Percentiles rank a stretch among this genome's conserved stretches.
These are phyloP conservation scores for Taphrorychus bicolor DNA, from an alignment of 2,888 invertebrate genomes.

Conservation along the genomic window DNA sequence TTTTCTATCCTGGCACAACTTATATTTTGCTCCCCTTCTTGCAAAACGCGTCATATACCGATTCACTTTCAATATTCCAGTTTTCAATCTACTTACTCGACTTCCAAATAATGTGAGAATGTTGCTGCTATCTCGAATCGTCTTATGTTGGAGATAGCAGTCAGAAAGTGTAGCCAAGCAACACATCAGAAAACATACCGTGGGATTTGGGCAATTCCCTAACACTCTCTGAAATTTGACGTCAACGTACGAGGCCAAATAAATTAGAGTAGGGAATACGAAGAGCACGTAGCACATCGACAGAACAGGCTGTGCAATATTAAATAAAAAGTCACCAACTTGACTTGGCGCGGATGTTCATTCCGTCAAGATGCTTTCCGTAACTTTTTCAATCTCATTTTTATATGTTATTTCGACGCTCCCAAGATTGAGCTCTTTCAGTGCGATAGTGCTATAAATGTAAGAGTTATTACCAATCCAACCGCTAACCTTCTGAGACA, in stretches of 20 bases:
- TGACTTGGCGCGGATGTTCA: conserved; percentile 12
- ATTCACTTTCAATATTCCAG: not conserved
- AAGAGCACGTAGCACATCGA: conserved; percentile 31
- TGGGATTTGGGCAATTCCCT: conserved; percentile 57
- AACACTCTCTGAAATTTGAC: conserved; percentile 46
- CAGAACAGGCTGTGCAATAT: conserved; percentile 32
- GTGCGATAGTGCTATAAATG: not conserved
- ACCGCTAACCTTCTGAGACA: too few species aligned
- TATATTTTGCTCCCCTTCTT: too few species aligned
- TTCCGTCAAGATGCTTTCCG: conserved; percentile 21
- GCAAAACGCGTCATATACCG: too few species aligned
- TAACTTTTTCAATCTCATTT: conserved; percentile 23
- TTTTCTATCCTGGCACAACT: too few species aligned
- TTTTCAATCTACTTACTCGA: conserved; percentile 11
- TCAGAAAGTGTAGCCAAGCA: conserved; percentile 26
- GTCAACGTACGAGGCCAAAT: conserved; percentile 54
- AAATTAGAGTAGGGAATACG: conserved; percentile 56
- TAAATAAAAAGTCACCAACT: conserved; percentile 37
- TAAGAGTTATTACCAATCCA: not conserved
- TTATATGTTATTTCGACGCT: not conserved
- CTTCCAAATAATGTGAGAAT: conserved; percentile 20
- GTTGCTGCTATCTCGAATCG: conserved; percentile 9
- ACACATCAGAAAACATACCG: conserved; percentile 58
- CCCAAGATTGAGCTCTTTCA: not conserved
- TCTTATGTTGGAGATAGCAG: conserved; percentile 14